Base-by-base conservation (phyloP, 2,888 invertebrate genomes). In the Copidosoma aretas region DNA sequence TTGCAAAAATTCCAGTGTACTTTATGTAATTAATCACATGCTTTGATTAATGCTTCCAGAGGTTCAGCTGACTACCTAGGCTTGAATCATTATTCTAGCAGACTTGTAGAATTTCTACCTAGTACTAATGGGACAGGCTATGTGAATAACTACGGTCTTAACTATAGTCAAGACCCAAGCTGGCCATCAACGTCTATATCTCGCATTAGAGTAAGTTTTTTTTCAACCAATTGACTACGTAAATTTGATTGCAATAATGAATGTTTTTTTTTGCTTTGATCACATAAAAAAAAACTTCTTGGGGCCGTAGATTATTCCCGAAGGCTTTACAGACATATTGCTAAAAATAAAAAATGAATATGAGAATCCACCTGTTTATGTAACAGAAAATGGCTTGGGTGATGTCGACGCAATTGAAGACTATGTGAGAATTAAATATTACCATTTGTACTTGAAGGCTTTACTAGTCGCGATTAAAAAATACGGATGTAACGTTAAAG, bases 31-130 rank as follows among this genome's bases (percentile, higher is more conserved):
- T n/a, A n/a, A n/a, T n/a, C n/a, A n/a, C n/a, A n/a, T n/a, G n/a
- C n/a, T n/a, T n/a, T n/a, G n/a, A n/a, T n/a, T n/a, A n/a, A n/a
- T n/a, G 8, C 10, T 53, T 53, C 10, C 22, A 53, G 53, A 21
- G 88, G 86, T 77, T 88, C 91, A 0, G 86, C 86, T 1, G 93
- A 94, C 79, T 92, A 91, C 82, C 85, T 93, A 60, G 93, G 92
- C 0, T 79, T 93, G 21, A 93, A 93, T 78, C 88, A 90, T 68
- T 94, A 93, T 79, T 90, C 91, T 0, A 86, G 89, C 0, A 85
- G 81, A 70, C 74, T 89, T 75, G 84, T 85, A 0, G 64, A 71
- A 19, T 54, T 87, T 51, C 15, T n/a, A 51, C 49, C 49, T 51
- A 51, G 49, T 17, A 14, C 17, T 14, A n/a, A 51, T n/a, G 19